These are phyloP conservation scores for Nowickia ferox DNA, from an alignment of 2,888 invertebrate species.

Conservation along the genomic window DNA sequence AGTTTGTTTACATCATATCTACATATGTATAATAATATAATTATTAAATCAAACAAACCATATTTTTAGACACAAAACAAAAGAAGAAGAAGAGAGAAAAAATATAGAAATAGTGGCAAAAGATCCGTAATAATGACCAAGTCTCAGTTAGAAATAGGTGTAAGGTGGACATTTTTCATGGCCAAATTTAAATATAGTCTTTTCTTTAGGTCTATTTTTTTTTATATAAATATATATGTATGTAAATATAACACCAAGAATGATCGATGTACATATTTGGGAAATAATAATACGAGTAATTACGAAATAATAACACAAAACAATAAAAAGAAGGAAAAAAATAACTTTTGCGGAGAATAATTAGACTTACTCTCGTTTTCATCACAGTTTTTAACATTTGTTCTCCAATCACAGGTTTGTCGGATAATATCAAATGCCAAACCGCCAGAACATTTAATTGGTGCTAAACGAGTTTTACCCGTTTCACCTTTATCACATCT, in stretches of 20 bases:
- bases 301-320: slow-evolving; percentile 14
- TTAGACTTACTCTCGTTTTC: slow-evolving; percentile 94
- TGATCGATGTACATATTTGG: not conserved
- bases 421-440: slow-evolving; percentile 96
- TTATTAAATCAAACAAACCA: slow-evolving; percentile 44
- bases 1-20: not conserved
- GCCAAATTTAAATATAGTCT: slow-evolving; percentile 13
- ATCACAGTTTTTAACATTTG: slow-evolving; percentile 98
- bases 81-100: no score
- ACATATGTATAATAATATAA: not conserved
- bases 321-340: slow-evolving; percentile 26
- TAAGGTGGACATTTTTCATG: slow-evolving; percentile 2
- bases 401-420: slow-evolving; percentile 98
- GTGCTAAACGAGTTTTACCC: slow-evolving; percentile 93
- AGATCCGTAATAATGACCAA: slow-evolving; percentile 19
- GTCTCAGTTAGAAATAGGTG: slow-evolving; percentile 18
- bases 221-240: not conserved
- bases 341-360: slow-evolving; percentile 36
- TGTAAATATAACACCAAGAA: slow-evolving; percentile 11
- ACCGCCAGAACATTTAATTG: slow-evolving; percentile 94
- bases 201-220: not conserved
- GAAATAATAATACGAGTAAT: slow-evolving; percentile 17
- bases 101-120: slow-evolving; percentile 11
- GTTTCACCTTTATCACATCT: slow-evolving; percentile 96
- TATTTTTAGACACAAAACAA: slow-evolving; percentile 38